Evolutionary conservation across 2,113 vertebrate genomes (phyloP), one percentile per base, ranked within the genome.

Genomic region (Eonycteris spelaea): DNA sequence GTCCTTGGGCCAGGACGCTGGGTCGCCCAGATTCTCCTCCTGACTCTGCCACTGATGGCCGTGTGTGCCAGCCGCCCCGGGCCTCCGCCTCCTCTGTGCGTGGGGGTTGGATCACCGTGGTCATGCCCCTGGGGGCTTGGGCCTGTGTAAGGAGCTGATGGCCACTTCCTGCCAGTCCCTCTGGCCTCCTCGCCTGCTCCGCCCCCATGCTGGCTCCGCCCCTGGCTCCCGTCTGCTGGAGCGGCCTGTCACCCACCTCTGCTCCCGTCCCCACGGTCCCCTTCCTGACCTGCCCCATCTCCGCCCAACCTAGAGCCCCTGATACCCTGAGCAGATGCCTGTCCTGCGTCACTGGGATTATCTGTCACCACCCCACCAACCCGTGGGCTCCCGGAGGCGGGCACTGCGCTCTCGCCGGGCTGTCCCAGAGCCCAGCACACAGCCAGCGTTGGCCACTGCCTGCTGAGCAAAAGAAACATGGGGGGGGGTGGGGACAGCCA

Each of bases 141-240:
- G 35, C 0, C 0, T 51, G 53, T 16, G 12, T 0, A 0, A 33
- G 63, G 61, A 28, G 48, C 10, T 14, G 61, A 8, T 2, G 0
- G 9, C 5, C 65, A 1, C 18, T 65, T 68, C 59, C 40, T 15
- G n/a, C 57, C 13, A 33, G 5, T 21, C 38, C 21, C 1, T 6
- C 0, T 6, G 18, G 24, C 55, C 26, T 19, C 24, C 6, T 11
- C 65, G 26, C 24, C 2, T 3, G 2, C 53, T 55, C n/a, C 19
- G 74, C 5, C 0, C 18, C n/a, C 22, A 2, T 1, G 7, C 53
- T 43, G 40, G 24, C 10, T 71, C 45, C 24, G 4, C n/a, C 43
- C 40, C 13, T 0, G 43, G 38, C n/a, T 8, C 63, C 70, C 6
- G 78, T 51, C 48, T 2, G 28, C 38, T 45, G 71, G 40, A 24